phyloP scores from a whole-genome alignment of 2,113 vertebrate genomes.

The Melanerpes aurifrons region DNA sequence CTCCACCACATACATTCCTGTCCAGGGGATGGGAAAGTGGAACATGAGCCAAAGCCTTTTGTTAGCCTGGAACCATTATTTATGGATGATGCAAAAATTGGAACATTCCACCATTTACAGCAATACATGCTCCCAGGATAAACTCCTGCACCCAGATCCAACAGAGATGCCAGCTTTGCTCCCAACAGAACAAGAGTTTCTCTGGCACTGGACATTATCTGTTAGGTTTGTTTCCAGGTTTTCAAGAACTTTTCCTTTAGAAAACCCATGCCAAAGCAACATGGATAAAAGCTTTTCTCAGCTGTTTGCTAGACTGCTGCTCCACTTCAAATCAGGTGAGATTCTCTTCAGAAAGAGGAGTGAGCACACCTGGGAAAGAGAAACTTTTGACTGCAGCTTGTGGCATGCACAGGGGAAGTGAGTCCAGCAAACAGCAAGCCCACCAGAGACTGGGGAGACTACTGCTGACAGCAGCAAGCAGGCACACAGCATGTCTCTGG shows the following conservation, averaged over 20 bases:
- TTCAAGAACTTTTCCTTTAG: background rate
- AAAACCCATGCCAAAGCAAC: background rate
- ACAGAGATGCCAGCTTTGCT: background rate
- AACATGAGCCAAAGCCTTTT: background rate
- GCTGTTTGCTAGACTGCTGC: background rate
- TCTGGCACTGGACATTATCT: background rate
- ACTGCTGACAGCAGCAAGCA: background rate
- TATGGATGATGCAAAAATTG: background rate
- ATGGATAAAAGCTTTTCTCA: background rate
- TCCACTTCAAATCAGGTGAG: background rate
- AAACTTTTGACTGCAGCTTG: background rate
- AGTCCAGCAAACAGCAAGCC: background rate
- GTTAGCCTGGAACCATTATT: background rate
- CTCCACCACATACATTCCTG: background rate
- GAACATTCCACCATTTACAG: background rate
- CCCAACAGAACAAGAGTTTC: background rate
- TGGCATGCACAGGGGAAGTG: background rate
- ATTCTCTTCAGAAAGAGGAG: background rate
- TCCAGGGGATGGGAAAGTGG: background rate
- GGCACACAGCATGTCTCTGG: background rate
- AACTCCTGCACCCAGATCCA: background rate
- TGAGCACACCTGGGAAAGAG: background rate
- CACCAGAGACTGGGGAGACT: background rate
- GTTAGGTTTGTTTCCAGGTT: background rate
- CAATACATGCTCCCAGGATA: fast-evolving